Evolutionary conservation across 2,888 invertebrate species (phyloP), one percentile per base, ranked within the genome.

Genomic region (Tetropium fuscum): DNA sequence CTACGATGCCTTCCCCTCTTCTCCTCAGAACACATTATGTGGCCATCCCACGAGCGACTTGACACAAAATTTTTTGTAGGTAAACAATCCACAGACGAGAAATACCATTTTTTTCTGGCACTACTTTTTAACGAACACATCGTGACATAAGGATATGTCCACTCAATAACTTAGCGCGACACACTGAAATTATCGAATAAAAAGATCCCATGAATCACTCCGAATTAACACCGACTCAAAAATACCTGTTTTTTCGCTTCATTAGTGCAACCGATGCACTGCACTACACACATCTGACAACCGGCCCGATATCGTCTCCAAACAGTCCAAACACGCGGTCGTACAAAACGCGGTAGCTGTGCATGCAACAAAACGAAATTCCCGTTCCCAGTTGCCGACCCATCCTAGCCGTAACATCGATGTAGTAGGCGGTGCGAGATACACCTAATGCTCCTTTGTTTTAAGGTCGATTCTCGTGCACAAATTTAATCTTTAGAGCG

Each of bases 51-150:
- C 19, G 72, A 72, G 47, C 62, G 69, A 19, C 69, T 60, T 30
- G 73, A 67, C 22, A 68, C 64, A 60, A 72, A 74, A 51, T 73
- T 67, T 44, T 68, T 69, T 19, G 71, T 59, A 8, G 65, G 49
- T 55, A 76, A 66, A 66, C 75, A 77, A 59, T 78, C 78, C 54
- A 75, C 68, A 13, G 76, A 77, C 27, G 64, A 74, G 53, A 71
- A 76, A 64, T 71, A 74, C 74, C 73, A 74, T 59, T 65, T 74
- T 58, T 72, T 72, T 62, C 69, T 63, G 32, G 58, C 49, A 63
- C 58, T 70, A 22, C 68, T 64, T 58, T 61, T 69, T 36, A 70
- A 60, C 54, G 73, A 70, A 58, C 68, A 72, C 73, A 71, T 74
- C 58, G 5, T 36, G 34, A 49, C n/a, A n/a, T n/a, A n/a, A n/a